Percentiles rank a stretch among this genome's conserved stretches.
Conservation (phyloP, 2,113 vertebrate genomes). For the Phalacrocorax aristotelis region DNA sequence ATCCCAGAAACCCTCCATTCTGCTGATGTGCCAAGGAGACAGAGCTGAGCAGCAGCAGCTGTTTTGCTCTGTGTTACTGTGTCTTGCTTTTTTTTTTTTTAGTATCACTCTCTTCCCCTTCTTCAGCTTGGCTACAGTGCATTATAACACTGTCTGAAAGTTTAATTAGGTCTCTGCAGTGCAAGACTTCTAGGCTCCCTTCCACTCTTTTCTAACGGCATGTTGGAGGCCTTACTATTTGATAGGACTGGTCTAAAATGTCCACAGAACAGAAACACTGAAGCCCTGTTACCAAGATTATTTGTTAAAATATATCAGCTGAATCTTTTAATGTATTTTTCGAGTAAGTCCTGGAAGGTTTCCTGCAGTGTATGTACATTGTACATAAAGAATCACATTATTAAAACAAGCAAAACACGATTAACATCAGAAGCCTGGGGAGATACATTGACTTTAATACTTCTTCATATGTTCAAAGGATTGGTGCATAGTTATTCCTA, state of each 20-base stretch:
- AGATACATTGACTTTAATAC: neutral
- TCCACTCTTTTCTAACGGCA: neutral
- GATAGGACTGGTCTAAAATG: neutral
- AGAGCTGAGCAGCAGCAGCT: neutral
- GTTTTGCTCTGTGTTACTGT: neutral
- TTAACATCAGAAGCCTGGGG: neutral
- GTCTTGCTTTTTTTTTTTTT: neutral
- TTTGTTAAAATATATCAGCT: neutral
- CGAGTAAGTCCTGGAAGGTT: neutral
- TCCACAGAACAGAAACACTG: neutral
- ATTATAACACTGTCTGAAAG: neutral
- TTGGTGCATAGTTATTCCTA: neutral
- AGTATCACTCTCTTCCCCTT: neutral
- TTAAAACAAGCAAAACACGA: neutral
- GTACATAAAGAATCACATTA: neutral
- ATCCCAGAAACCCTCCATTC: neutral
- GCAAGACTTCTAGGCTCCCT: neutral
- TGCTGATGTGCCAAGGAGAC: neutral
- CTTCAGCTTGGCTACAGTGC: neutral
- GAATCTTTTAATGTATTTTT: neutral
- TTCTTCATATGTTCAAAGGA: neutral
- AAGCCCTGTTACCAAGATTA: neutral
- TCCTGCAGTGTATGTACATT: neutral
- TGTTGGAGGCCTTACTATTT: neutral
- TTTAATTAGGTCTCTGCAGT: neutral